A percentile compares a stretch with the other conserved stretches of the same genome.
phyloP scores from a whole-genome alignment of 2,113 vertebrate species.

The Lipophrys pholis region DNA sequence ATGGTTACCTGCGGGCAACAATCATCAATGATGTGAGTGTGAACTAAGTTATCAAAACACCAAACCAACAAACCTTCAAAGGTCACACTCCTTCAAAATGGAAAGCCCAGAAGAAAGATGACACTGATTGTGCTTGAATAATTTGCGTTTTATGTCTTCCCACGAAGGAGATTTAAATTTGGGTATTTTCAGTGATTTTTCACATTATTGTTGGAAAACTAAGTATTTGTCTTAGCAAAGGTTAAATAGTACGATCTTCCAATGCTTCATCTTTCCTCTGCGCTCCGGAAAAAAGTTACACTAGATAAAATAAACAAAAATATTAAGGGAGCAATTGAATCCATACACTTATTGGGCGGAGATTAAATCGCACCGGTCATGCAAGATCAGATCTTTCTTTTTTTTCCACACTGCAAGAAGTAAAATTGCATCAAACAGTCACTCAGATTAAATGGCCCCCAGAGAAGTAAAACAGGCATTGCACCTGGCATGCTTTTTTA shows the following conservation, averaged over 20 bases:
- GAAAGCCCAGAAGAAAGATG: conserved; percentile 81
- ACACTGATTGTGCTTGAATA: not conserved
- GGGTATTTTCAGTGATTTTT: not conserved
- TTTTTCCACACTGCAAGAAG: conserved; percentile 38
- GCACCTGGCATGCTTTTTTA: conserved; percentile 77
- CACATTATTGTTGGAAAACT: too few species aligned
- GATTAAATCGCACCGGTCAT: conserved; percentile 64
- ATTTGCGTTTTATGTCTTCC: not conserved
- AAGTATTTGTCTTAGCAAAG: not conserved
- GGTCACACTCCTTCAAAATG: conserved; percentile 54
- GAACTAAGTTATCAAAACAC: conserved; percentile 70
- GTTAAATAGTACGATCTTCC: not conserved
- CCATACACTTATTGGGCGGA: conserved; percentile 56
- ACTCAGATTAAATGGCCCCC: conserved; percentile 81
- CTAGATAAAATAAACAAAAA: conserved; percentile 65
- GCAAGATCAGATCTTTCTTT: conserved; percentile 53
- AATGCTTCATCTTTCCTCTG: conserved; percentile 78
- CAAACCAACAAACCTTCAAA: conserved; percentile 66
- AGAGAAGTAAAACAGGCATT: conserved; percentile 64
- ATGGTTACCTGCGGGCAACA: conserved; percentile 85
- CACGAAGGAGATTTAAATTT: not conserved
- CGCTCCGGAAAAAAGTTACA: conserved; percentile 73
- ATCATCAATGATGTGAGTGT: conserved; percentile 84
- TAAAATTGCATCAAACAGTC: conserved; percentile 53
- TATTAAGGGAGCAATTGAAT: conserved; percentile 81